Percentiles rank a stretch among this genome's conserved stretches.
Evolutionary conservation across 2,113 vertebrate genomes (phyloP).

Genomic region (Bolborhynchus lineola): DNA sequence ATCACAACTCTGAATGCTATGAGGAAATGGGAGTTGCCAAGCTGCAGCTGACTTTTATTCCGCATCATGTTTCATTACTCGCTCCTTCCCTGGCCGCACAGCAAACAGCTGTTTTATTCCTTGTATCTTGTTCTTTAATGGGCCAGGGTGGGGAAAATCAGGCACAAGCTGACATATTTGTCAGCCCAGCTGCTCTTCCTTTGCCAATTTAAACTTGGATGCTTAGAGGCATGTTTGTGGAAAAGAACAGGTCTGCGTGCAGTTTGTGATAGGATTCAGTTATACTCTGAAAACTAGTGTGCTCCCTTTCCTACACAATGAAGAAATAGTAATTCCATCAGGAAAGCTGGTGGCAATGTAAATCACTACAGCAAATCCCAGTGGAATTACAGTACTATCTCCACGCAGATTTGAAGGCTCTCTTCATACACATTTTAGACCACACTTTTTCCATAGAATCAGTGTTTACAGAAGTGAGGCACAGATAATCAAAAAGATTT

Average conservation of each 20-base stretch:
- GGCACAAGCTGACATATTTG: neutral
- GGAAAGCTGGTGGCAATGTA: neutral
- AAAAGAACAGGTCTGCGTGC: neutral
- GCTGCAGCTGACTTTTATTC: slow-evolving; percentile 31
- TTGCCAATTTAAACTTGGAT: neutral
- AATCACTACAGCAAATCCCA: neutral
- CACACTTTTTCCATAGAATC: neutral
- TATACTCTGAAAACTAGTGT: neutral
- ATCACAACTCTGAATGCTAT: neutral
- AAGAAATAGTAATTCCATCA: neutral
- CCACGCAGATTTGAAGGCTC: neutral
- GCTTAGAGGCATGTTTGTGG: rapidly evolving
- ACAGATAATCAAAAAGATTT: neutral
- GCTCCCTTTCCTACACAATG: neutral
- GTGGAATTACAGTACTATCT: neutral
- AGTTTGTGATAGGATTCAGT: neutral
- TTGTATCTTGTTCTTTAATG: neutral
- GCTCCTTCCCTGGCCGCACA: neutral
- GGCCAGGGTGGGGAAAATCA: neutral
- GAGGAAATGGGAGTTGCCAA: slow-evolving; percentile 25
- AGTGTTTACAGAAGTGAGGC: neutral
- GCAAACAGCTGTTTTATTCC: slow-evolving; percentile 47
- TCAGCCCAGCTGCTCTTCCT: neutral
- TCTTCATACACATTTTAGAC: neutral
- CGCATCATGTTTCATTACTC: slow-evolving; percentile 36